Evolutionary conservation across 2,797 vertebrate species (phyloP).

Genomic region (Petrocephalus sullivani): DNA sequence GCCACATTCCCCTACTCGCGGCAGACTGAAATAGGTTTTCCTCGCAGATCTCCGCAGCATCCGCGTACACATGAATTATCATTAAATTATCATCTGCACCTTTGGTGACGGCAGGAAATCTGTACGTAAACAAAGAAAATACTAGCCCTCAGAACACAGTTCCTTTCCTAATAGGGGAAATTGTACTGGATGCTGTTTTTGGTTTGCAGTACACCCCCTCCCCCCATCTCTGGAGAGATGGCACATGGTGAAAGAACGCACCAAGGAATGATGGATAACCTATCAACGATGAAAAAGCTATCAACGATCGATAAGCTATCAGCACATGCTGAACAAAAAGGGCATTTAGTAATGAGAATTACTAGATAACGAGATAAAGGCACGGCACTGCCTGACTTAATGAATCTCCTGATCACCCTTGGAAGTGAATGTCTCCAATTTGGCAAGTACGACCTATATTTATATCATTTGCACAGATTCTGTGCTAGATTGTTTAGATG

Average conservation of each 20-base stretch:
- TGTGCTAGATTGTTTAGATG: not conserved
- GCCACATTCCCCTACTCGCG: not conserved
- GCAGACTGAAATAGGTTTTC: not conserved
- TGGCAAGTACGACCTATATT: not conserved
- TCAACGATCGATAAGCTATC: not conserved
- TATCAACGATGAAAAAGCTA: not conserved
- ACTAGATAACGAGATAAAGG: not conserved
- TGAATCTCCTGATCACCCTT: not conserved
- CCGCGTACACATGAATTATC: not conserved
- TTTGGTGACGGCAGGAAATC: not conserved
- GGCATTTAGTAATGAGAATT: not conserved
- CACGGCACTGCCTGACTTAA: not conserved
- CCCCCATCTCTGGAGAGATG: not conserved
- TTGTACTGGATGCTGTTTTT: not conserved
- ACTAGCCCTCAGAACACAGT: not conserved
- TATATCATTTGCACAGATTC: not conserved
- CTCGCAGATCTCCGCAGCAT: not conserved
- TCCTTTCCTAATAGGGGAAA: not conserved
- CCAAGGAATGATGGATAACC: not conserved
- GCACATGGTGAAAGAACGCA: not conserved
- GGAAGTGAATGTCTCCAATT: not conserved
- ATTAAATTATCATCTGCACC: not conserved
- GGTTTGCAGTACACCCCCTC: not conserved
- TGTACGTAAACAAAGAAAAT: constrained; percentile 3
- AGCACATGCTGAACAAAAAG: not conserved